phyloP scores from a whole-genome alignment of 2,113 vertebrate species.

The Cinclus cinclus region DNA sequence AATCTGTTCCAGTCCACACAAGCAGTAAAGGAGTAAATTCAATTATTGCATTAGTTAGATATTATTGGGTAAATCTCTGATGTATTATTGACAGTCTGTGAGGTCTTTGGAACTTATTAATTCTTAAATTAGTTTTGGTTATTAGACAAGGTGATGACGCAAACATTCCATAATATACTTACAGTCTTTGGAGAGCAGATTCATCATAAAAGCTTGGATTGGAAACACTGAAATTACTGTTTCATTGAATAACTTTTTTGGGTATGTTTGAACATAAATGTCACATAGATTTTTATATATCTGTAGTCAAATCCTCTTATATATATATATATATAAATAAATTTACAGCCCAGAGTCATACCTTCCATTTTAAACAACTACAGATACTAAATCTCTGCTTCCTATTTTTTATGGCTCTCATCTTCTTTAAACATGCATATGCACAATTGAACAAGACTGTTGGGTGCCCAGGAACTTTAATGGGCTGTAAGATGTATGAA shows the following conservation, averaged over 20 bases:
- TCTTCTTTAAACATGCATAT: not conserved
- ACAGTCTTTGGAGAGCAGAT: not conserved
- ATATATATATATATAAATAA: not conserved
- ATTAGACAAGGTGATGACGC: not conserved
- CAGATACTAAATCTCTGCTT: not conserved
- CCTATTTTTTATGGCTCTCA: not conserved
- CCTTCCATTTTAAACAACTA: not conserved
- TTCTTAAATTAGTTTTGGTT: conserved; percentile 41
- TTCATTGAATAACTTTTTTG: not conserved
- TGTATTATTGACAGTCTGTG: not conserved
- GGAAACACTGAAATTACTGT: not conserved
- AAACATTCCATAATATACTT: not conserved
- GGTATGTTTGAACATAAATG: not conserved
- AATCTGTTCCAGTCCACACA: not conserved
- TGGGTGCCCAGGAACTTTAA: not conserved
- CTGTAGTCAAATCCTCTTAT: not conserved
- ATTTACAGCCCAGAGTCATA: not conserved
- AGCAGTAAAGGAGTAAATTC: not conserved
- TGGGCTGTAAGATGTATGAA: not conserved
- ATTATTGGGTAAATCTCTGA: not conserved
- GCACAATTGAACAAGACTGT: not conserved
- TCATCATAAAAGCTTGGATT: not conserved
- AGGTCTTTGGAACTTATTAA: not conserved
- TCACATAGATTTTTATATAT: not conserved
- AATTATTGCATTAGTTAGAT: not conserved